A percentile compares a stretch with the other conserved stretches of the same genome.
phyloP scores from a whole-genome alignment of 2,888 invertebrate genomes.

The Creontiades dilutus region DNA sequence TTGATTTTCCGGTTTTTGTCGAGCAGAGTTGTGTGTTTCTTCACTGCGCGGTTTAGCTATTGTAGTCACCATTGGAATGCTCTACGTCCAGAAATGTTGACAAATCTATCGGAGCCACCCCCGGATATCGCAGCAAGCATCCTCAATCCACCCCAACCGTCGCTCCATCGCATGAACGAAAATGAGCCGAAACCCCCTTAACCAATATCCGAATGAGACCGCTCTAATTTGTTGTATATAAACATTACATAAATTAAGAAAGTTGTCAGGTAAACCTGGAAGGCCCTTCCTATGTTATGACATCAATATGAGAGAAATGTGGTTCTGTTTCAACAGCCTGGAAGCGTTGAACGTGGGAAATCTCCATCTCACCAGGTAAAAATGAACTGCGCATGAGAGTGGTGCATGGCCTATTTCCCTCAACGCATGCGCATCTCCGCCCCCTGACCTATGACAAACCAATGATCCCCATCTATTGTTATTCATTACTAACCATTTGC shows the following conservation, averaged over 20 bases:
- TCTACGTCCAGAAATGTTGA: too few relatives aligned
- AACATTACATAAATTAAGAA: not conserved
- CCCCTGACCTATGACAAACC: not conserved
- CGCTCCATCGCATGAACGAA: slow-evolving; percentile 1
- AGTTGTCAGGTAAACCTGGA: not conserved
- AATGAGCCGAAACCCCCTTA: not conserved
- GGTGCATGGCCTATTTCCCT: slow-evolving; percentile 40
- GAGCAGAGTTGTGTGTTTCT: not conserved
- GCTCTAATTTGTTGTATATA: slow-evolving; percentile 17
- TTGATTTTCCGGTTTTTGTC: not conserved
- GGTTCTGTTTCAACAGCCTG: slow-evolving; percentile 68
- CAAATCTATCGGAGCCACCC: not conserved
- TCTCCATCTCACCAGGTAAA: slow-evolving; percentile 69
- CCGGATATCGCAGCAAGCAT: not conserved
- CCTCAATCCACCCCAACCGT: not conserved
- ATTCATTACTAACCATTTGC: not conserved
- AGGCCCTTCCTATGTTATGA: slow-evolving; percentile 43
- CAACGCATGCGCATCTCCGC: slow-evolving; percentile 33
- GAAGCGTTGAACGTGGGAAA: slow-evolving; percentile 68
- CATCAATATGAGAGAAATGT: slow-evolving; percentile 55
- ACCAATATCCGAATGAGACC: slow-evolving; percentile 9
- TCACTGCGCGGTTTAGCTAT: not conserved
- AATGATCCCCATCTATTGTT: not conserved
- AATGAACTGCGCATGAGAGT: slow-evolving; percentile 58
- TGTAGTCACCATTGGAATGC: not conserved